A percentile compares a stretch with the other conserved stretches of the same genome.
Conservation (phyloP, 2,888 invertebrate genomes). For the Ashinkailepas kermadecensis region DNA sequence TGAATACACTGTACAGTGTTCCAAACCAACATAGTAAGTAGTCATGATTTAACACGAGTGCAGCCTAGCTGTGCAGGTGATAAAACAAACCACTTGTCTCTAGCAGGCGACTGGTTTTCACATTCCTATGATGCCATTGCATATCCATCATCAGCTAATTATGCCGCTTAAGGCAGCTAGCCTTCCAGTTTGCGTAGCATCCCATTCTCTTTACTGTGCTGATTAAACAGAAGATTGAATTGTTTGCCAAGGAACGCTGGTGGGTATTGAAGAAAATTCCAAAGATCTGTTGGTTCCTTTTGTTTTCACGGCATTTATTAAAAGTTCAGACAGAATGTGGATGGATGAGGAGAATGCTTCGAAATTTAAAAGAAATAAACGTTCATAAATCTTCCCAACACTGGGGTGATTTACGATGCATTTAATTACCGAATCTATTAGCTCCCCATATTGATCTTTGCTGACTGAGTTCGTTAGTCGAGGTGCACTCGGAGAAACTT, state of each 20-base stretch:
- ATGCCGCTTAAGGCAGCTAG: background rate
- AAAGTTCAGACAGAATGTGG: background rate
- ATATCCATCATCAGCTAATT: background rate
- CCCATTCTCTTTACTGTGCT: background rate
- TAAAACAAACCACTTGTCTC: no score
- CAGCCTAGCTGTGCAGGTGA: no score
- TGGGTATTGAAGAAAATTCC: slow-evolving; percentile 12
- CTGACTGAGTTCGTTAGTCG: no score
- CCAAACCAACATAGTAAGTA: no score
- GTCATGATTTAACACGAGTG: no score
- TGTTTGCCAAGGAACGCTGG: background rate
- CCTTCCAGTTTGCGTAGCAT: background rate
- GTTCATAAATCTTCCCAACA: background rate
- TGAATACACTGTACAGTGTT: no score
- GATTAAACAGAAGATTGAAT: slow-evolving; percentile 1
- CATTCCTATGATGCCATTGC: no score
- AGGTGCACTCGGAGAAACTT: no score
- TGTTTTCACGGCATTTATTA: slow-evolving; percentile 16
- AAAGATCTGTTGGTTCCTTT: slow-evolving; percentile 12
- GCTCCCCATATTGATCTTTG: background rate
- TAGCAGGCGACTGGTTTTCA: no score
- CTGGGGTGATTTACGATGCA: slow-evolving; percentile 12
- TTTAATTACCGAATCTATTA: slow-evolving; percentile 10
- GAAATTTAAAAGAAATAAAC: background rate
- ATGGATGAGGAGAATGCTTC: background rate